Conservation (phyloP, 2,113 vertebrate species). For the Telmatochromis brachygnathus region DNA sequence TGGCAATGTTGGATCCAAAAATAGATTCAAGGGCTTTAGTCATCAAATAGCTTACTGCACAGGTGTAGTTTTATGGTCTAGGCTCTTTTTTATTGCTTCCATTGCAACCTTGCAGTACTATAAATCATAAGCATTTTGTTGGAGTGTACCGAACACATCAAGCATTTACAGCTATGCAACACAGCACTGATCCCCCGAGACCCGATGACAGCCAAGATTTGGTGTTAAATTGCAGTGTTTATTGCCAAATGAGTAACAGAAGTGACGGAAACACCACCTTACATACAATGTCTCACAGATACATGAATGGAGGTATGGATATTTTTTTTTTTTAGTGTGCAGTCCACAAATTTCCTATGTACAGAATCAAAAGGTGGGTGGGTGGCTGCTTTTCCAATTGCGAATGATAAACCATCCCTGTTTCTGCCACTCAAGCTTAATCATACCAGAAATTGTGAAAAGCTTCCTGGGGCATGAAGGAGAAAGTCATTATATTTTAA, state of each 20-base stretch:
- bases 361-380: not conserved
- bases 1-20: conserved; percentile 13
- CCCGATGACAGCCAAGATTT: not conserved
- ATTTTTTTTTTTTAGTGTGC: not conserved
- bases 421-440: not conserved
- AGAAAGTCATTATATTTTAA: conserved; percentile 42
- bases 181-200: not conserved
- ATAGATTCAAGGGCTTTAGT: conserved; percentile 40
- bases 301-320: not conserved
- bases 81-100: conserved; percentile 10
- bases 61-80: conserved; percentile 41
- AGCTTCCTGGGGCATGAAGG: conserved; percentile 22
- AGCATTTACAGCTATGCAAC: conserved; percentile 10
- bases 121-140: conserved; percentile 23
- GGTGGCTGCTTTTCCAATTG: not conserved
- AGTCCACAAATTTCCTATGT: not conserved
- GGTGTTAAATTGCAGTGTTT: conserved; percentile 1
- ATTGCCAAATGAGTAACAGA: not conserved
- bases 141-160: not conserved
- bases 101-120: conserved; percentile 30
- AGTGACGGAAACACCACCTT: not conserved
- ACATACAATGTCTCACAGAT: not conserved
- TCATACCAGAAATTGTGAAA: not conserved
- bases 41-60: conserved; percentile 17
- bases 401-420: not conserved